Evolutionary conservation across 2,113 vertebrate genomes (phyloP).

Genomic region (Otocyon megalotis): DNA sequence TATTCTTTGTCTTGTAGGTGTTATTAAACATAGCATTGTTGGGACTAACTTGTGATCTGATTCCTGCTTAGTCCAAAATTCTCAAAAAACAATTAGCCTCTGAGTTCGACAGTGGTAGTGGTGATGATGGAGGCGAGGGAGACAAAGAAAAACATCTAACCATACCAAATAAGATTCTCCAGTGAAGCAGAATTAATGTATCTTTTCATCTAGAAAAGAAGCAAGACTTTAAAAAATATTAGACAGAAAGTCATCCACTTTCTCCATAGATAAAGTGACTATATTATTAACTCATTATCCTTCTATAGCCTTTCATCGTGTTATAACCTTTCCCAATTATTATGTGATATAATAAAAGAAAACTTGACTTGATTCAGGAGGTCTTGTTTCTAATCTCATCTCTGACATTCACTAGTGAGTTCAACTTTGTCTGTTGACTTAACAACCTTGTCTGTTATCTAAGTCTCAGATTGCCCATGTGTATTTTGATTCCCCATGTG

Average conservation of each 20-base stretch:
- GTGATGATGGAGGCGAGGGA: background rate
- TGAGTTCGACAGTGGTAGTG: background rate
- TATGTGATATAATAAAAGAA: background rate
- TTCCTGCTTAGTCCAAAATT: background rate
- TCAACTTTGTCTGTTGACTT: background rate
- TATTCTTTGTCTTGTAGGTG: background rate
- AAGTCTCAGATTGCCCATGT: background rate
- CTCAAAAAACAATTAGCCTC: background rate
- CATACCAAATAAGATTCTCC: background rate
- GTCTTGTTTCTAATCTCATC: background rate
- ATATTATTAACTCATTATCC: background rate
- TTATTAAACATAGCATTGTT: background rate
- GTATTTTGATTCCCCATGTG: background rate
- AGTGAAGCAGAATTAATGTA: background rate
- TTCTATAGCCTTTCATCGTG: background rate
- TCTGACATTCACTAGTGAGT: background rate
- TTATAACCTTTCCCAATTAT: background rate
- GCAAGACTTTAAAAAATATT: background rate
- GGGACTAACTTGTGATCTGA: background rate
- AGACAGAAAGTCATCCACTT: background rate
- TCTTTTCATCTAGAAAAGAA: constrained; percentile 14
- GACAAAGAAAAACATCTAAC: background rate
- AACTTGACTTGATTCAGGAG: background rate
- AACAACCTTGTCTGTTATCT: background rate
- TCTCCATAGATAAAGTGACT: background rate